A percentile compares a stretch with the other conserved stretches of the same genome.
phyloP scores from a whole-genome alignment of 1,140 invertebrate species.

The Aplysia californica region DNA sequence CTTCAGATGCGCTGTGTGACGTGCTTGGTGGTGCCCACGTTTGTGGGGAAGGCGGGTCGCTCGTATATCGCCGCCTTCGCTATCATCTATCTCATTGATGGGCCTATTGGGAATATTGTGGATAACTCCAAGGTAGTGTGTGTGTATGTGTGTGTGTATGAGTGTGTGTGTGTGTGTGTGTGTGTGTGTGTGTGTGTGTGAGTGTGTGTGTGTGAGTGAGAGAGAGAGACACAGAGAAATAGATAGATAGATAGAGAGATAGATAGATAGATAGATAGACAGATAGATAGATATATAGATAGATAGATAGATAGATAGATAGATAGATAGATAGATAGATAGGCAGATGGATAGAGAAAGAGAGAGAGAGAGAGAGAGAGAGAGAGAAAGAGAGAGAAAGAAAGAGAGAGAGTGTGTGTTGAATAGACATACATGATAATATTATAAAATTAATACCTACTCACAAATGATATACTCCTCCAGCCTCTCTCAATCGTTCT shows the following conservation, averaged over 20 bases:
- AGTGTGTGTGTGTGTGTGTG: background rate
- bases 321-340: background rate
- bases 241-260: background rate
- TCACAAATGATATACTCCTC: no score
- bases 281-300: background rate
- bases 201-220: background rate
- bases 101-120: slow-evolving; percentile 37
- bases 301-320: background rate
- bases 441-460: no score
- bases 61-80: slow-evolving; percentile 52
- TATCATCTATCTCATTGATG: slow-evolving; percentile 46
- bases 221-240: background rate
- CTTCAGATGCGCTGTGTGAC: slow-evolving; percentile 48
- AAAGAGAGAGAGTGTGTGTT: background rate
- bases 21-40: slow-evolving; percentile 48
- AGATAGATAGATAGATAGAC: background rate
- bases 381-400: background rate
- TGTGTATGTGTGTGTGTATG: background rate
- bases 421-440: background rate
- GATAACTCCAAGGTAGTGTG: slow-evolving; percentile 26
- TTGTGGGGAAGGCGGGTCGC: slow-evolving; percentile 53
- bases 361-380: background rate
- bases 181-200: background rate
- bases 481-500: no score
- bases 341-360: background rate